These are phyloP conservation scores for Fregata magnificens DNA, from an alignment of 2,113 vertebrate species.

Conservation along the genomic window DNA sequence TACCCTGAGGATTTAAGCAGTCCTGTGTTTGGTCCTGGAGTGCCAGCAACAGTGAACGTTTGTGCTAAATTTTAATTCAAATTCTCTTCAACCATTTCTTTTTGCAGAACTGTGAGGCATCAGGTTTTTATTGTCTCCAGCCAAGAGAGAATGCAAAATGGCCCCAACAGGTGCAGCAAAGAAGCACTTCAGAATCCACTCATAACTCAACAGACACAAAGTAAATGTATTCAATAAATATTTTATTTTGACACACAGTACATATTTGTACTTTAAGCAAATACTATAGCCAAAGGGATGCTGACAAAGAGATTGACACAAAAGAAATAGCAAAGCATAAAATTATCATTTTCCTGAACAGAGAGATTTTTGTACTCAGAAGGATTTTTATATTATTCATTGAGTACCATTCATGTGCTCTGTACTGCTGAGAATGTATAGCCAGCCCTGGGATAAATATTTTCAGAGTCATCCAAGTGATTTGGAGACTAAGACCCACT, in stretches of 20 bases:
- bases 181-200: background rate
- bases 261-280: conserved; percentile 2
- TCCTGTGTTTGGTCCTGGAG: background rate
- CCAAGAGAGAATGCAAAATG: background rate
- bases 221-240: conserved; percentile 56
- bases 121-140: background rate
- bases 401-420: background rate
- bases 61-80: background rate
- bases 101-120: background rate
- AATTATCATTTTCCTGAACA: conserved; percentile 1
- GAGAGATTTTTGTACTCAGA: background rate
- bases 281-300: conserved; percentile 34
- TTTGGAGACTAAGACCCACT: background rate
- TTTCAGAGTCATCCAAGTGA: background rate
- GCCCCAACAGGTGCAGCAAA: conserved; percentile 10
- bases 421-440: background rate
- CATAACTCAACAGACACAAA: conserved; percentile 8
- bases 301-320: background rate
- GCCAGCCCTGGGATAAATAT: background rate
- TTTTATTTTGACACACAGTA: conserved; percentile 52
- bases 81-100: background rate
- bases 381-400: background rate
- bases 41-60: background rate
- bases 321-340: background rate
- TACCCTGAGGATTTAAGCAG: background rate